These are phyloP conservation scores for Steatocranus sp. DNA, from an alignment of 2,797 vertebrate genomes.

Conservation along the genomic window DNA sequence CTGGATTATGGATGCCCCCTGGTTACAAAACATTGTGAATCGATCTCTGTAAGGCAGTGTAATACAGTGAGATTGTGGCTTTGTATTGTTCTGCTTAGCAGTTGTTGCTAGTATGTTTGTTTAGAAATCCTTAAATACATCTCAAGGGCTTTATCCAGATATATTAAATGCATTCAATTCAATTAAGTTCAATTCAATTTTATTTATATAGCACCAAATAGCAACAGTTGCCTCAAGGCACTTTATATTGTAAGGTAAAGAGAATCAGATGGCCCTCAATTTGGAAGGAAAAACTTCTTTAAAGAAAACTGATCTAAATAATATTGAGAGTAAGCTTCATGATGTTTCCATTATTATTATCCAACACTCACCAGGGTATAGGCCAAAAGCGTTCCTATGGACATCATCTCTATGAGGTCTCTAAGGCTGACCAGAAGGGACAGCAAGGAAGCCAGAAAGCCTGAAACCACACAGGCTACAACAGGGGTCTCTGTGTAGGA, in stretches of 20 bases:
- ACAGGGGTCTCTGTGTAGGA: constrained; percentile 94
- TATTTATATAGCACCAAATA: background rate
- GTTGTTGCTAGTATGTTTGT: background rate
- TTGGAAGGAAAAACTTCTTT: background rate
- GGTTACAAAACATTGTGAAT: background rate
- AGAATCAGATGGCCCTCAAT: background rate
- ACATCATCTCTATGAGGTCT: constrained; percentile 99
- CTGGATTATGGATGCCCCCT: background rate
- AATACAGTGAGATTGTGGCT: background rate
- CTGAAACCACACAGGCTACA: constrained; percentile 92
- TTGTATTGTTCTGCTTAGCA: background rate
- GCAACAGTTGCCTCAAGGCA: background rate
- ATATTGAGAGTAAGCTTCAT: background rate
- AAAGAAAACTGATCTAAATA: background rate
- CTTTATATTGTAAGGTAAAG: background rate
- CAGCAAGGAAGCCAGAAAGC: constrained; percentile 89
- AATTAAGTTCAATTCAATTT: background rate
- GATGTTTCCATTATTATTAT: background rate
- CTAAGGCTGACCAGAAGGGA: constrained; percentile 91
- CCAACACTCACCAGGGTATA: constrained; percentile 87
- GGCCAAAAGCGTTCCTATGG: constrained; percentile 92
- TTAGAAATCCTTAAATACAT: background rate
- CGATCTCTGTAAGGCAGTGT: background rate
- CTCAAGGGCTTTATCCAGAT: background rate
- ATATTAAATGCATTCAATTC: background rate